Percentiles rank a stretch among this genome's conserved stretches.
These are phyloP conservation scores for Oenanthe melanoleuca DNA, from an alignment of 2,113 vertebrate species.

Conservation along the genomic window DNA sequence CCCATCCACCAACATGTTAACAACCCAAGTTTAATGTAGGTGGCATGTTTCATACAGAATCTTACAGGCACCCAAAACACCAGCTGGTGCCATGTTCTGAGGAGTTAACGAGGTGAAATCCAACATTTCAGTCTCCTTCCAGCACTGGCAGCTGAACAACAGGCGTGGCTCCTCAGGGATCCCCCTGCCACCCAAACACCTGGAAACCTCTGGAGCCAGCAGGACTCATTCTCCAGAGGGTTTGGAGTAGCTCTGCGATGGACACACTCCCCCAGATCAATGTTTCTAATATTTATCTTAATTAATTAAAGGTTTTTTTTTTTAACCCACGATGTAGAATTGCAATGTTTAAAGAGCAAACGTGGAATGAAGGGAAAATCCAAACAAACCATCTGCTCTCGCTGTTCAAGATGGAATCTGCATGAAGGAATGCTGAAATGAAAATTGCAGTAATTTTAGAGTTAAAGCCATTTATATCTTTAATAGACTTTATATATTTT, in stretches of 20 bases:
- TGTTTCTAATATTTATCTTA: not conserved
- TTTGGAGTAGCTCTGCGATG: not conserved
- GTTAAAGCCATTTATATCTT: not conserved
- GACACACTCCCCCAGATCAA: not conserved
- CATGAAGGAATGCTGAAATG: not conserved
- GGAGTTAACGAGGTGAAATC: constrained; percentile 39
- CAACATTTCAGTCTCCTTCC: not conserved
- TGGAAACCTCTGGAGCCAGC: not conserved
- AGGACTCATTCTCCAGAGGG: not conserved
- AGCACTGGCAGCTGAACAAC: not conserved
- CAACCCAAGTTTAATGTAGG: constrained; percentile 71
- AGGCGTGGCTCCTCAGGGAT: not conserved
- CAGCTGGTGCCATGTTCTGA: constrained; percentile 10
- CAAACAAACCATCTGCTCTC: not conserved
- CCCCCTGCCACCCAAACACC: not conserved
- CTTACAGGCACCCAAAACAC: constrained; percentile 61
- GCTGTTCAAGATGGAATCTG: not conserved
- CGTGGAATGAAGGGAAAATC: not conserved
- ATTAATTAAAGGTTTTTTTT: not conserved
- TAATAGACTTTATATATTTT: not conserved
- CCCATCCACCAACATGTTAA: constrained; percentile 24
- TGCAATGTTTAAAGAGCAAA: not conserved
- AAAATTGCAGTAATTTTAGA: not conserved
- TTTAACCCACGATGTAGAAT: not conserved
- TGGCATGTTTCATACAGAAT: constrained; percentile 53